These are phyloP conservation scores for Diorhabda sublineata DNA, from an alignment of 1,140 invertebrate species.

Conservation along the genomic window DNA sequence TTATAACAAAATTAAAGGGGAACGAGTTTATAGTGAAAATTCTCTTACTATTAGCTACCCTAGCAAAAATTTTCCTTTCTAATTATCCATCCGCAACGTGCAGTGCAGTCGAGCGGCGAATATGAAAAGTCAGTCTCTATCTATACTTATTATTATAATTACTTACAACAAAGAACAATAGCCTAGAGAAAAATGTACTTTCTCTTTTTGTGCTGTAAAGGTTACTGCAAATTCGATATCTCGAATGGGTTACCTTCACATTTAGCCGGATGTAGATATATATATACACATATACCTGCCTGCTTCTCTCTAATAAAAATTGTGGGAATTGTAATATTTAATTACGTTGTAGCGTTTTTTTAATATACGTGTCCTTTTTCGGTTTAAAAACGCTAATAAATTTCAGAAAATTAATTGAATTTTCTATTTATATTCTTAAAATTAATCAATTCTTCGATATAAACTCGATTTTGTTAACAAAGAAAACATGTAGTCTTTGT, in stretches of 20 bases:
- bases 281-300: not conserved
- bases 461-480: too few relatives aligned
- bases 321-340: not conserved
- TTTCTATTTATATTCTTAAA: too few relatives aligned
- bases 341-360: too few relatives aligned
- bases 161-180: slow-evolving; percentile 10
- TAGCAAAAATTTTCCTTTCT: not conserved
- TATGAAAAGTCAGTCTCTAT: not conserved
- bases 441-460: too few relatives aligned
- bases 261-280: not conserved
- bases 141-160: not conserved
- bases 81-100: not conserved
- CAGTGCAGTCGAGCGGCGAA: not conserved
- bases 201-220: slow-evolving; percentile 10
- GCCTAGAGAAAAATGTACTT: slow-evolving; percentile 5
- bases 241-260: slow-evolving; percentile 7
- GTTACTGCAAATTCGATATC: slow-evolving; percentile 3
- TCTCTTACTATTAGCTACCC: not conserved
- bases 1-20: too few relatives aligned
- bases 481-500: too few relatives aligned
- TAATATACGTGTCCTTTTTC: too few relatives aligned
- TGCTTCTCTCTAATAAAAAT: not conserved
- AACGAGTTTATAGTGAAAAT: not conserved
- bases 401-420: too few relatives aligned
- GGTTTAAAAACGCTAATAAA: too few relatives aligned